phyloP scores from a whole-genome alignment of 2,888 invertebrate species.

The Ophion costatus region DNA sequence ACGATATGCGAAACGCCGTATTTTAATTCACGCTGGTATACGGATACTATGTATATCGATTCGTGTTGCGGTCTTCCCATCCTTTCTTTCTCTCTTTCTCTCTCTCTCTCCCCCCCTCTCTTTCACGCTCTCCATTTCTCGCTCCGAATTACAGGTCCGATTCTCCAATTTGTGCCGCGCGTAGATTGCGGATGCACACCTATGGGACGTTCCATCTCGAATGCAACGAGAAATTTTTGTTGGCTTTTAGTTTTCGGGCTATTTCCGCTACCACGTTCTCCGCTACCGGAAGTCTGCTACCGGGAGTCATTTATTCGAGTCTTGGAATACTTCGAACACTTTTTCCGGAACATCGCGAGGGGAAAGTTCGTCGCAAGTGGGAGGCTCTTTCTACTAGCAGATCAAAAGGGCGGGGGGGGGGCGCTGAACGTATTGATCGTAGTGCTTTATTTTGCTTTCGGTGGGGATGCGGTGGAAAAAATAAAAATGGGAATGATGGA shows the following conservation, averaged over 20 bases:
- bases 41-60: constrained; percentile 1
- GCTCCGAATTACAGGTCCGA: constrained; percentile 48
- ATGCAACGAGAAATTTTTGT: neutral
- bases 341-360: no score
- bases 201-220: constrained; percentile 5
- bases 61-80: neutral
- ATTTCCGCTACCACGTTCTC: neutral
- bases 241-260: neutral
- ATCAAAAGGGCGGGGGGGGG: neutral
- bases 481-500: neutral
- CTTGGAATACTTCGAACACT: no score
- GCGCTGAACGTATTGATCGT: no score
- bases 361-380: no score
- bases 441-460: no score
- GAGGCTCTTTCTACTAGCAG: neutral
- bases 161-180: constrained; percentile 36
- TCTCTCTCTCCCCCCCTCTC: constrained; percentile 9
- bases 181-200: neutral
- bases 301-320: no score
- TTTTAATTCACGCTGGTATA: constrained; percentile 13
- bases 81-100: neutral
- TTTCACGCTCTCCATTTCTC: constrained; percentile 14
- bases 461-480: neutral
- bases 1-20: constrained; percentile 43
- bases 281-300: no score